Evolutionary conservation across 2,797 vertebrate genomes (phyloP), one percentile per base, ranked within the genome.

Genomic region (Enteromius thamalakanensis): DNA sequence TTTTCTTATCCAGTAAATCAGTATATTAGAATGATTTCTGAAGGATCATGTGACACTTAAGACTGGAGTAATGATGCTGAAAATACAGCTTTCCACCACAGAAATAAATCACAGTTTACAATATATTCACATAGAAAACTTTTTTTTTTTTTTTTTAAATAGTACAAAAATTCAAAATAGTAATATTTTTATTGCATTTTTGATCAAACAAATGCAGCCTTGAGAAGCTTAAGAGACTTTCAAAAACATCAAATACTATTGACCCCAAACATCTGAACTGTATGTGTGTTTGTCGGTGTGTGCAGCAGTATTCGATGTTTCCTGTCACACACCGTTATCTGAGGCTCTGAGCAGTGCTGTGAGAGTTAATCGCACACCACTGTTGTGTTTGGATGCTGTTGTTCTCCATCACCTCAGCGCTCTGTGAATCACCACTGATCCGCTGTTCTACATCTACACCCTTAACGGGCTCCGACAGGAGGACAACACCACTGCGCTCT

Each of bases 371-470:
- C 34, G 26, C 29, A 23, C 34, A 37, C 34, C 34, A 40, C 37
- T 40, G 37, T 40, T 40, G 37, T 23, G 65, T 58, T 32, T 71
- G 67, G 53, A 70, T 45, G 79, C 45, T 55, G 47, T 14, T 68
- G 53, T 79, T 40, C 37, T 67, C 11, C 32, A 53, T 68, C 37
- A 45, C 15, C 65, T 58, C 67, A 12, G 15, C 6, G 1, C 58
- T 47, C 37, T 72, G 12, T 72, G 53, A 72, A 62, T 62, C 69
- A 49, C 14, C 3, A 21, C 67, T 47, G 79, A 71, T 23, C 64
- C 32, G 11, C 17, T 14, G 21, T 10, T 76, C 49, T 23, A 49
- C 26, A 64, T 74, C 26, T 62, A 51, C 40, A 34, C 26, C 47
- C 51, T 42, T 32, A n/a, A 29, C 6, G 2, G 14, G 5, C 29